phyloP scores from a whole-genome alignment of 2,888 invertebrate species.

The Eristalis intricaria region DNA sequence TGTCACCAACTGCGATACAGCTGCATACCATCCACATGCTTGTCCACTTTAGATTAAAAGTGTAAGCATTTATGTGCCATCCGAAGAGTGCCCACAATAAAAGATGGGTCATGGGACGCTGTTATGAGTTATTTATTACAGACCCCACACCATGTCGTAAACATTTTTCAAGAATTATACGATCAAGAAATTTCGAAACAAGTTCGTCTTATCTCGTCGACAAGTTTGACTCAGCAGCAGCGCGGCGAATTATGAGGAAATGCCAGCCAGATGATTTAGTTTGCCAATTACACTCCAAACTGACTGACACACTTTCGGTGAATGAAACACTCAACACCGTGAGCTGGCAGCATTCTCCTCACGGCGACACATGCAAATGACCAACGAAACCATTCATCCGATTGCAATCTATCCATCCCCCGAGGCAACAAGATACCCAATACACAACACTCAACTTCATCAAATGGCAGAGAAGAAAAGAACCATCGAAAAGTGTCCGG shows the following conservation, averaged over 20 bases:
- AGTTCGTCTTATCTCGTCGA: not conserved
- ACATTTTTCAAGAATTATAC: not conserved
- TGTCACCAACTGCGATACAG: too few species aligned
- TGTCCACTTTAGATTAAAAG: not conserved
- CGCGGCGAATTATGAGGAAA: not conserved
- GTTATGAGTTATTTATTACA: not conserved
- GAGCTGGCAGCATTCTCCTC: slow-evolving; percentile 3
- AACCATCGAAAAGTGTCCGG: not conserved
- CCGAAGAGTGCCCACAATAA: not conserved
- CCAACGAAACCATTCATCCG: slow-evolving; percentile 6
- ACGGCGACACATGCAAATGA: slow-evolving; percentile 40
- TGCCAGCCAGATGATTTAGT: not conserved
- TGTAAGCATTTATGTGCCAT: not conserved
- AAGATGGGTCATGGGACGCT: not conserved
- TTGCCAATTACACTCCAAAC: slow-evolving; percentile 32
- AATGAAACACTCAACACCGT: not conserved
- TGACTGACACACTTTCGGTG: slow-evolving; percentile 27
- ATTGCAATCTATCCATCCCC: slow-evolving; percentile 62
- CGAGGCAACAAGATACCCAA: slow-evolving; percentile 16
- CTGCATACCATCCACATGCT: too few species aligned
- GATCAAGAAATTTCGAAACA: not conserved
- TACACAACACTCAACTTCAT: not conserved
- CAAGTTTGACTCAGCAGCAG: not conserved
- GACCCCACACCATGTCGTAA: not conserved
- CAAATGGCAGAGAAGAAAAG: not conserved